Conservation (phyloP, 1,140 invertebrate species). For the Tribolium madens region DNA sequence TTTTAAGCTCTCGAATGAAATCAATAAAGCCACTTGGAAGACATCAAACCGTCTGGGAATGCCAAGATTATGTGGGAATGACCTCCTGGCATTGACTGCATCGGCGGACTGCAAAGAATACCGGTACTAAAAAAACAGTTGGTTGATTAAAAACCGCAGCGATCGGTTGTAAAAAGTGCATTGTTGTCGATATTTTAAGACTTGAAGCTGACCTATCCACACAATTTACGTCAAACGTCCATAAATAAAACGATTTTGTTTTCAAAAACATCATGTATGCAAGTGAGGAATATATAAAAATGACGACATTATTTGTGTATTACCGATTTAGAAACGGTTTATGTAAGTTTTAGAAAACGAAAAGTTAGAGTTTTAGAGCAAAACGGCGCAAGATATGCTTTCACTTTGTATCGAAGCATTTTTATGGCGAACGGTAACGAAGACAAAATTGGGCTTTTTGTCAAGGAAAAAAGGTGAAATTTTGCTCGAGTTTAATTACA, state of each 20-base stretch:
- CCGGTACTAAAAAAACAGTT: slow-evolving; percentile 3
- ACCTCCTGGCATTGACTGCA: slow-evolving; percentile 44
- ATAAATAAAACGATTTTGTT: background rate
- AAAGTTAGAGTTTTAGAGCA: background rate
- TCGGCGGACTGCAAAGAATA: slow-evolving; percentile 27
- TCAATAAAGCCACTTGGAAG: slow-evolving; percentile 21
- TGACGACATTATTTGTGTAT: background rate
- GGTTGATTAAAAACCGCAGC: slow-evolving; percentile 21
- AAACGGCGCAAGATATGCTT: background rate
- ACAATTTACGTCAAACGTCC: slow-evolving; percentile 15
- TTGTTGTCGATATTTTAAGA: slow-evolving; percentile 24
- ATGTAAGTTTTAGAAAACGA: slow-evolving; percentile 2
- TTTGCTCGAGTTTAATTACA: background rate
- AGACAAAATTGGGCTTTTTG: background rate
- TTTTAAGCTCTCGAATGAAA: background rate
- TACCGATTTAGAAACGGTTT: slow-evolving; percentile 2
- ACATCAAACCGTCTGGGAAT: slow-evolving; percentile 46
- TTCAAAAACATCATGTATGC: background rate
- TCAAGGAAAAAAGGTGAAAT: slow-evolving; percentile 16
- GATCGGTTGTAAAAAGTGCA: background rate
- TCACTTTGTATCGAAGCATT: background rate
- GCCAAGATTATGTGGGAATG: slow-evolving; percentile 29
- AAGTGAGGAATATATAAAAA: too few species aligned
- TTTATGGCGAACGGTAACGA: background rate
- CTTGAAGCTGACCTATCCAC: slow-evolving; percentile 20